Percentiles rank a stretch among this genome's conserved stretches.
Conservation (phyloP, 92 coral and sea anemone species). For the Zoanthus solanderi region DNA sequence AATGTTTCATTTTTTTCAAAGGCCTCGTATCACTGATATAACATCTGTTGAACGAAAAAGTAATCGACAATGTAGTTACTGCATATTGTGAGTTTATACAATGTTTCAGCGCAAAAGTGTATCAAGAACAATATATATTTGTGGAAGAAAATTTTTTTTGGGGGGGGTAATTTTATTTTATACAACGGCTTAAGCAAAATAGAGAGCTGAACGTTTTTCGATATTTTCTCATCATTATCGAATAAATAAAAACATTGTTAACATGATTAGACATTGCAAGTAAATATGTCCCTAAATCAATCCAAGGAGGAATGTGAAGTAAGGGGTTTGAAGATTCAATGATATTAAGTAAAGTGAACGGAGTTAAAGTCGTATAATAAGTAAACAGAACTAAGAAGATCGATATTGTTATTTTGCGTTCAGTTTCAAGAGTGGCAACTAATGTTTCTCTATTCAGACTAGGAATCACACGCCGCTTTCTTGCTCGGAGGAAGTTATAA, state of each 20-base stretch:
- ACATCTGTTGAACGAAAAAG: no score
- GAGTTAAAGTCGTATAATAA: constrained; percentile 55
- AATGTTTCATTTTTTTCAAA: no score
- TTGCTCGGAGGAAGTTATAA: constrained; percentile 36
- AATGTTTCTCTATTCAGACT: not conserved
- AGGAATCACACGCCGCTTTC: constrained; percentile 15
- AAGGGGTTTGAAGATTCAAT: constrained; percentile 50
- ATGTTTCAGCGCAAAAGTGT: no score
- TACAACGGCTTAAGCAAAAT: not conserved
- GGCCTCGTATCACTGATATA: no score
- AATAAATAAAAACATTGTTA: constrained; percentile 57
- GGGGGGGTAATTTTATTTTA: no score
- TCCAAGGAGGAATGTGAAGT: constrained; percentile 29
- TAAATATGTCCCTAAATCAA: constrained; percentile 45
- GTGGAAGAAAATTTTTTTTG: no score
- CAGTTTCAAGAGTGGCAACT: constrained; percentile 34
- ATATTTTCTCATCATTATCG: constrained; percentile 47
- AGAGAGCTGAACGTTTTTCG: constrained; percentile 42
- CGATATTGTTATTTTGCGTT: constrained; percentile 52
- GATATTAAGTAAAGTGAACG: constrained; percentile 49
- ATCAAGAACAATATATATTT: no score
- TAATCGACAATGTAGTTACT: no score
- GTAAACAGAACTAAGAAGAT: constrained; percentile 50
- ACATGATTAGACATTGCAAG: constrained; percentile 52
- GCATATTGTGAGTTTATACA: no score